Evolutionary conservation across 2,888 invertebrate species (phyloP).

Genomic region (Melieria crassipennis): DNA sequence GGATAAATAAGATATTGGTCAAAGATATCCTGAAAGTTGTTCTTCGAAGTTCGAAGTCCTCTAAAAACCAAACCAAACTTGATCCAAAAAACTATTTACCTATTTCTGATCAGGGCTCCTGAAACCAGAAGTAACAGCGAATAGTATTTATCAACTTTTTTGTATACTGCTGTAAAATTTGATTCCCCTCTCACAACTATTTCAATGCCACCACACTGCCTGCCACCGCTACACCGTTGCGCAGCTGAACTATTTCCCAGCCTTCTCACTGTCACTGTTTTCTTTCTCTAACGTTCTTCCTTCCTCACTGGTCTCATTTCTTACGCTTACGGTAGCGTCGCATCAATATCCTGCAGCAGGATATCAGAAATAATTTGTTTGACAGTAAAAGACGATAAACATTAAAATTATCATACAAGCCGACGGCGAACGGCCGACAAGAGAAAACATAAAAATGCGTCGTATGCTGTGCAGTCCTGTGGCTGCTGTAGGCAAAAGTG

Average conservation of each 20-base stretch:
- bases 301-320: too few relatives aligned
- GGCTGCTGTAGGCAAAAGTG: slow-evolving; percentile 1
- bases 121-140: too few relatives aligned
- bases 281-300: neutral
- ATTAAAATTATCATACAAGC: slow-evolving; percentile 57
- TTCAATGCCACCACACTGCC: too few relatives aligned
- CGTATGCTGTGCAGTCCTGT: neutral
- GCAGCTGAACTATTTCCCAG: slow-evolving; percentile 60
- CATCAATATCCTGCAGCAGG: slow-evolving; percentile 58
- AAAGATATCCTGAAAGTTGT: too few relatives aligned
- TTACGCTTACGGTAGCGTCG: slow-evolving; percentile 13
- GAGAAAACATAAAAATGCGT: slow-evolving; percentile 47
- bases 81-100: too few relatives aligned
- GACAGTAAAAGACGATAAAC: slow-evolving; percentile 65
- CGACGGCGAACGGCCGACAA: neutral
- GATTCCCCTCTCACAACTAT: too few relatives aligned
- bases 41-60: too few relatives aligned
- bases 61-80: too few relatives aligned
- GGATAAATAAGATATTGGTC: too few relatives aligned
- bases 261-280: slow-evolving; percentile 23
- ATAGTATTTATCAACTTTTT: too few relatives aligned
- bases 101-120: too few relatives aligned
- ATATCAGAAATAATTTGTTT: slow-evolving; percentile 64
- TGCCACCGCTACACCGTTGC: slow-evolving; percentile 21
- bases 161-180: too few relatives aligned